Evolutionary conservation across 2,797 vertebrate genomes (phyloP), one percentile per base, ranked within the genome.

Genomic region (Sylvilagus floridanus): DNA sequence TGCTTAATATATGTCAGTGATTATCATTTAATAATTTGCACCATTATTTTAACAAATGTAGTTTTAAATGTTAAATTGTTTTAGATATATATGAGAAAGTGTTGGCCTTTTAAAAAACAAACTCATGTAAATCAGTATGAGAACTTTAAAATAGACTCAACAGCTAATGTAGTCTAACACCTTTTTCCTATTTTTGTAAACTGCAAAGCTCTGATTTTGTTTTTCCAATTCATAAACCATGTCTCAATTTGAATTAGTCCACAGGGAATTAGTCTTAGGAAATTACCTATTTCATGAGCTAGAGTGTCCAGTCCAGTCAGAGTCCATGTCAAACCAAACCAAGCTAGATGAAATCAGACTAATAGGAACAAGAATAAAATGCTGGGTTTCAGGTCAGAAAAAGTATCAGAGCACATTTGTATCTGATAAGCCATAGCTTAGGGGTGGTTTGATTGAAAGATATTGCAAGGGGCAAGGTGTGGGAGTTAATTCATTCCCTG

Each of bases 41-140:
- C 79, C 37, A 63, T 84, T 75, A 79, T 93, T 90, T 93, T 87
- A 69, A 86, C 24, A 81, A 37, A 50, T 85, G 50, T 14, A 60
- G 85, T 86, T 81, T 73, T 66, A 87, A 94, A 69, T 77, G 87
- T 47, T 88, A 85, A 60, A 75, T 86, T 91, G 47, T 81, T 83
- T 87, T 87, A 65, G 26, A 72, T 91, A n/a, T 54, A 14, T 60
- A 65, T 88, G 65, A 95, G 82, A 84, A 73, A 69, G 81, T 75
- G 13, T 72, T 87, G 37, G 19, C 52, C 83, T 95, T 78, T 50
- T 32, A 88, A 93, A 90, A 42, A 79, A 28, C 6, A 75, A 66
- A 76, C 4, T 69, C 24, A 75, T 69, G 12, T 57, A 86, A 2
- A 77, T 87, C 19, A 92, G 11, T 73, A 14, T 68, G 30, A 96